Conservation (phyloP, 2,888 invertebrate genomes). For the Drosophila helvetica region DNA sequence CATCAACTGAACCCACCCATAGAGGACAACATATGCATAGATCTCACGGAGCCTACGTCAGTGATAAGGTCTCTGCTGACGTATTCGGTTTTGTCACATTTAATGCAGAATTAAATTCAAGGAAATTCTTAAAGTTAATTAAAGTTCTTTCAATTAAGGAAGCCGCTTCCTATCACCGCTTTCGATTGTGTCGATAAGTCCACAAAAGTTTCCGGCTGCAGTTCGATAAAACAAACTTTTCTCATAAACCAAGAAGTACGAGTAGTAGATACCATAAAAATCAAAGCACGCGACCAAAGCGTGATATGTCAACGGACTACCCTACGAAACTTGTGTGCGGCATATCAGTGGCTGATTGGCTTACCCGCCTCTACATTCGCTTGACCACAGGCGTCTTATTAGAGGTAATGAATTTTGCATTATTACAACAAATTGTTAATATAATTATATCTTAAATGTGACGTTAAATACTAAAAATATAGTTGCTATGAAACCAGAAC, state of each 20-base stretch:
- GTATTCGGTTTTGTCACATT: conserved; percentile 14
- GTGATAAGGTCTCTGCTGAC: conserved; percentile 46
- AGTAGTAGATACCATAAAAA: conserved; percentile 23
- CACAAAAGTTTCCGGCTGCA: conserved; percentile 18
- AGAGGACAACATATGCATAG: conserved; percentile 23
- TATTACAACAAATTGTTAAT: background rate
- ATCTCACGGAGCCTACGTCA: conserved; percentile 36
- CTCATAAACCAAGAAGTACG: conserved; percentile 17
- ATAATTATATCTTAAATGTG: background rate
- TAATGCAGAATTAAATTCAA: conserved; percentile 10
- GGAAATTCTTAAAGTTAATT: conserved; percentile 27
- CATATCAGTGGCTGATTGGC: background rate
- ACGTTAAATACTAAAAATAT: background rate
- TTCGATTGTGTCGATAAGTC: conserved; percentile 21
- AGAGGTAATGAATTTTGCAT: background rate
- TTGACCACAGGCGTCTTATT: background rate
- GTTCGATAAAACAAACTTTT: conserved; percentile 40
- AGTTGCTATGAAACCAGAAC: background rate
- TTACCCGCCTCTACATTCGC: background rate
- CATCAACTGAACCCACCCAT: conserved; percentile 22
- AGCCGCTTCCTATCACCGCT: conserved; percentile 12
- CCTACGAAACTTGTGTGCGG: conserved; percentile 1
- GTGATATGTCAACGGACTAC: conserved; percentile 38
- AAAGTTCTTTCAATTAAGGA: conserved; percentile 36
- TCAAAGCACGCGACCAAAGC: conserved; percentile 49